Base-by-base conservation (phyloP, 2,888 invertebrate species). In the Marronus borbonicus region DNA sequence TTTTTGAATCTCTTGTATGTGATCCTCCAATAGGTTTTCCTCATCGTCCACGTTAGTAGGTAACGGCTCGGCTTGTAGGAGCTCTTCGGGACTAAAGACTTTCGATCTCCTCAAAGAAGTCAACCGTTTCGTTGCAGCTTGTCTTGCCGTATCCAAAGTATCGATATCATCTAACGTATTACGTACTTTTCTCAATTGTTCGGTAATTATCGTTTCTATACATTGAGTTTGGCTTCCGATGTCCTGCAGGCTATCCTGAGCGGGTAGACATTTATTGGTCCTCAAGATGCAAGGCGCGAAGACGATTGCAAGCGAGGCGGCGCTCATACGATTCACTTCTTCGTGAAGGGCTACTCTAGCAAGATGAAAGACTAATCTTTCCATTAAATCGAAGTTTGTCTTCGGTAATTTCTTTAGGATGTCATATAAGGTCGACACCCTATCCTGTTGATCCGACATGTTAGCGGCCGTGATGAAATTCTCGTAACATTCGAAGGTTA, bases 211-310 rank as follows among this genome's bases (percentile, higher is more conserved):
- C 81, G 95, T 95, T 89, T 98, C 97, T 80, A 98, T 94, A 88
- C 97, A 96, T 89, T 93, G 92, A 72, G 97, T 97, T 88, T 97
- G 97, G 72, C 95, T 93, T 83, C 95, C 93, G 85, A 98, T 97
- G 89, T 98, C 97, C 85, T 94, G 94, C 81, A 98, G 91, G 85
- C 97, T 96, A 88, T 96, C 97, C 89, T 98, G 97, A 74, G 97
- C 98, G 65, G 96, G 96, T 83, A 97, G 92, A 80, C 93, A 90
- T 87, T 96, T 94, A 89, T 95, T 96, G 81, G 97, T 96, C 84
- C 97, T 92, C 82, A 98, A 90, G 80, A 98, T 95, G 89, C 98
- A 98, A 68, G 98, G 98, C 62, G 97, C 97, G 89, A 98, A 98
- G 81, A 98, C 97, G 83, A 98, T 97, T 74, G 98, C 97, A 82